Conservation (phyloP, 2,113 vertebrate genomes). For the Raja brachyura region DNA sequence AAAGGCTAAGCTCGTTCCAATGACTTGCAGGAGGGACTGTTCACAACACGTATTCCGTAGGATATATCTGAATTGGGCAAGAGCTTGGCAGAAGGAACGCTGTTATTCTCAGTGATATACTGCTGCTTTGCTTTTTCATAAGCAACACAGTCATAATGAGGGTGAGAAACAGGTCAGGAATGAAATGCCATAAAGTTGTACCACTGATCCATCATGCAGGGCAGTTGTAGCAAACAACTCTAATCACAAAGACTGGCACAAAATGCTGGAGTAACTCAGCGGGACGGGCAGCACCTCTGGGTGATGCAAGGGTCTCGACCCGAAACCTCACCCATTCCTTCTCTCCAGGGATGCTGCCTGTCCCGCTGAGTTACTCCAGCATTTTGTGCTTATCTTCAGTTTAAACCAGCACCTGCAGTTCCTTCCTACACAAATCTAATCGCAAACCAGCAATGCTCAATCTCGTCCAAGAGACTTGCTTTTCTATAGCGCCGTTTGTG, state of each 20-base stretch:
- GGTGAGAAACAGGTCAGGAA: conserved; percentile 17
- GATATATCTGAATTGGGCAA: conserved; percentile 3
- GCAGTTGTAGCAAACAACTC: neutral
- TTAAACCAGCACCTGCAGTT: too few species aligned
- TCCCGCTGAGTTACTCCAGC: too few species aligned
- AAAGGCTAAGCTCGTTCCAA: neutral
- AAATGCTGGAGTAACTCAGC: too few species aligned
- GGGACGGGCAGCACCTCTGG: too few species aligned
- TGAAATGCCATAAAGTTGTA: neutral
- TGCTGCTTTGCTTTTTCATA: neutral
- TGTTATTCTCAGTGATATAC: neutral
- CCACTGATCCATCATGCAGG: neutral
- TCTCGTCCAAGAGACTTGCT: too few species aligned
- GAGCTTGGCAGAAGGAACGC: neutral
- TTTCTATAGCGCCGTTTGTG: too few species aligned
- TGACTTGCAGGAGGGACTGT: neutral
- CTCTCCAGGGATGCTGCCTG: too few species aligned
- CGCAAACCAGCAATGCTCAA: too few species aligned
- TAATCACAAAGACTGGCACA: too few species aligned
- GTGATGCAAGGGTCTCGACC: too few species aligned
- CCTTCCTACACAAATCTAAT: neutral
- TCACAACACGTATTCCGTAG: neutral
- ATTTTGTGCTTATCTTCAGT: too few species aligned
- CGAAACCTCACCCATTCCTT: too few species aligned
- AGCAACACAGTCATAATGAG: neutral